Percentiles rank a stretch among this genome's conserved stretches.
Conservation (phyloP, 1,140 invertebrate species). For the Brachionus calyciflorus region DNA sequence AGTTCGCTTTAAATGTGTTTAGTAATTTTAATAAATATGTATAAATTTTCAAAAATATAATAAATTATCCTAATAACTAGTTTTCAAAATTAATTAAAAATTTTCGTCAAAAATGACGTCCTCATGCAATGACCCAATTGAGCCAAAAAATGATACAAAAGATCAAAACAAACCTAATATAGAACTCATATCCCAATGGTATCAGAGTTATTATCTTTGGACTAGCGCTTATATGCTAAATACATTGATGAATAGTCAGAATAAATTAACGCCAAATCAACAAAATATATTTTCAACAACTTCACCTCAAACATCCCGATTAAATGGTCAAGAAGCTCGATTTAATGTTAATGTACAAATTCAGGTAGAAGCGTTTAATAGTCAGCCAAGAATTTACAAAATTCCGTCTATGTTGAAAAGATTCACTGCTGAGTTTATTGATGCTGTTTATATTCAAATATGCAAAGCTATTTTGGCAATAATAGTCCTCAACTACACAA, state of each 20-base stretch:
- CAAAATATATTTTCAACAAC: neutral
- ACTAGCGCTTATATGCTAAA: slow-evolving; percentile 25
- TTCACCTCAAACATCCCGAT: too few relatives aligned
- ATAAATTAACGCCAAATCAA: neutral
- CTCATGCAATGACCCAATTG: neutral
- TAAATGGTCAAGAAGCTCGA: neutral
- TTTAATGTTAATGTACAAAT: slow-evolving; percentile 7
- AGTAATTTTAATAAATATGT: too few relatives aligned
- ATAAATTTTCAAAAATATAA: too few relatives aligned
- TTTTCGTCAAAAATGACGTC: slow-evolving; percentile 1
- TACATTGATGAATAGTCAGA: neutral
- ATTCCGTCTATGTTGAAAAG: slow-evolving; percentile 7
- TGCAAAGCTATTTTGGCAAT: neutral
- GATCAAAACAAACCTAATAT: neutral
- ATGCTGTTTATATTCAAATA: slow-evolving; percentile 37
- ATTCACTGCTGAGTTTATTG: slow-evolving; percentile 31
- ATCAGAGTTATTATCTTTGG: slow-evolving; percentile 42
- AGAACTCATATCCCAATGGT: slow-evolving; percentile 33
- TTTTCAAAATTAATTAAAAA: neutral
- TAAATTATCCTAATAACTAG: too few relatives aligned
- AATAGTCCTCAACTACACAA: slow-evolving; percentile 30
- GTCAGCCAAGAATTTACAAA: slow-evolving; percentile 14
- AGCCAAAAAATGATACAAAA: neutral
- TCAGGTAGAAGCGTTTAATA: neutral
- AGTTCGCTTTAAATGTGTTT: too few relatives aligned